Base-by-base conservation (phyloP, 2,113 vertebrate species). In the Prionailurus viverrinus region DNA sequence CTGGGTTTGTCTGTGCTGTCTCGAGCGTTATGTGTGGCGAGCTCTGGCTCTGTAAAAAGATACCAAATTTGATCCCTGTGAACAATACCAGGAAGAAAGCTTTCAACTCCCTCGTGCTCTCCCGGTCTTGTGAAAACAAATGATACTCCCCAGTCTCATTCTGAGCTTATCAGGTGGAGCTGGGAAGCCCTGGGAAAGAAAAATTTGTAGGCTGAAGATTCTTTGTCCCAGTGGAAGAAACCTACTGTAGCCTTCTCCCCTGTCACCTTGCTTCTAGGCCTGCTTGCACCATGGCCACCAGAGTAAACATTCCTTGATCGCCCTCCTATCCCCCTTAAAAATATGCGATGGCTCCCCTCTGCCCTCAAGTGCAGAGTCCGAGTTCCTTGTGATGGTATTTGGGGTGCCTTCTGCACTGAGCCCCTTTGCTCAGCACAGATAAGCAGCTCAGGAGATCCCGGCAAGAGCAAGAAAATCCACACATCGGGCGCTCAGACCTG, bases 11-110 rank as follows among this genome's bases (percentile, higher is more conserved):
- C 76, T 53, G 48, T 58, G 78, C 82, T 96, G 86, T 74, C 39
- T 80, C 58, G 76, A 92, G 95, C 84, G 66, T 79, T 92, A 51
- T 84, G 39, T 21, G 71, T 19, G 78, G 65, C 55, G 51, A 97
- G 76, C 91, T 80, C 48, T 29, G 31, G 68, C 79, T 83, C 92
- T 78, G 69, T 80, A 27, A 71, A 68, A 94, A 95, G 96, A 91
- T 86, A 96, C 4, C 94, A 61, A 66, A 68, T 95, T 90, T 74
- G 14, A 88, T 55, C 45, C 36, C 16, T 8, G 51, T 33, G 71
- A 97, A 98, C 97, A 98, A 97, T 96, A 78, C 80, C 88, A 96
- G 98, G 98, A 98, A 98, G 89, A 97, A 95, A 69, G 61, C 39
- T 84, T 96, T 92, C 84, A 93, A 33, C 94, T 94, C 90, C 53